Evolutionary conservation across 2,888 invertebrate species (phyloP), one percentile per base, ranked within the genome.

Genomic region (Junonia oenone): DNA sequence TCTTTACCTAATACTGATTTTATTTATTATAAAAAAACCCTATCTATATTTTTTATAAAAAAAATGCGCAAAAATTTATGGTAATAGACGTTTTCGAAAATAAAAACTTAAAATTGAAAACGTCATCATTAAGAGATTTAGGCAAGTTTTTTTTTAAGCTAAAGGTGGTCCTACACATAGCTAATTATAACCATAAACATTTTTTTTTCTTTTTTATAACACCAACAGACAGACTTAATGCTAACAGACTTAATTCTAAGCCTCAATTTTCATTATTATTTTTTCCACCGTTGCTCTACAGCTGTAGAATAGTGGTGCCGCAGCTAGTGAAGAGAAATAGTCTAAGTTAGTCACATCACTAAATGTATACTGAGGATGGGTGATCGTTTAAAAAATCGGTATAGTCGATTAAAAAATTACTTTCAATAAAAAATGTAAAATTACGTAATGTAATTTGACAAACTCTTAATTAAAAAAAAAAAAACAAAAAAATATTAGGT

Each of bases 241-340:
- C 29, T 1, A 29, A 29, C 9, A 8, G 29, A 29, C 8, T 8
- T 9, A 6, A 29, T 29, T 6, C 9, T 11, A 29, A 11, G 29
- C 8, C 29, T 29, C n/a, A n/a, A n/a, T n/a, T n/a, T n/a, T n/a
- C n/a, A n/a, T n/a, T n/a, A n/a, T n/a, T n/a, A 22, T 22, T n/a
- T 6, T 8, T 45, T 45, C 45, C 51, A n/a, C 35, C 45, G 45
- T 61, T 63, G 55, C 15, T 63, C 81, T 81, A 88, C 35, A 88
- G 77, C 69, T 87, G 87, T 1, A 89, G 73, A 1, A 89, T 84
- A 0, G 86, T 85, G 0, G 87, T 78, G 6, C 81, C 84, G 69
- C 86, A 84, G 78, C 88, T 88, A 84, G 59, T 81, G 59, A 31
- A 54, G 37, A 62, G 51, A 54, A 58, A 56, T 55, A 56, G 50